Base-by-base conservation (phyloP, 2,113 vertebrate genomes). In the Serilophus lunatus region DNA sequence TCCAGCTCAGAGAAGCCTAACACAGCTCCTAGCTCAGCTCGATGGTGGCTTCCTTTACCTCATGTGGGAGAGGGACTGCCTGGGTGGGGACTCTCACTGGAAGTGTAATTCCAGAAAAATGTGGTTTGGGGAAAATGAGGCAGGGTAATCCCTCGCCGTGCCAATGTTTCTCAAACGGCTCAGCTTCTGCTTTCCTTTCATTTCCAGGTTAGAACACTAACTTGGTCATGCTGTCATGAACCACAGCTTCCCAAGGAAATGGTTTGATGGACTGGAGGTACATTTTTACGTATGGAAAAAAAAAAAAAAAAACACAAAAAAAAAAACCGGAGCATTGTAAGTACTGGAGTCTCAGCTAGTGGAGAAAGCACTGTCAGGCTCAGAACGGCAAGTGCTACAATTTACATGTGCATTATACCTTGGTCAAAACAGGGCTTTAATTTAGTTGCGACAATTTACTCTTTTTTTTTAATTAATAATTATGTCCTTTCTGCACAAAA, bases 41-140 rank as follows among this genome's bases (percentile, higher is more conserved):
- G 65, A 33, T 89, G 94, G 95, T 97, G 93, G 88, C 95, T 95
- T 93, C 92, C 96, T 96, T 97, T 96, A 95, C 75, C 56, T 84
- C 88, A 70, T 95, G 66, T 94, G 90, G 87, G 96, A 96, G 94
- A 85, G 91, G 79, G 63, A 42, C 97, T 72, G 80, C 97, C 96
- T 97, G 97, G 98, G 97, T 98, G 97, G 97, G 96, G 96, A 96
- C 82, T 44, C 18, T 24, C 53, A n/a, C 53, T 44, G 90, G 86
- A 85, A 94, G 83, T 3, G 16, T 93, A 64, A 95, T 63, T 78
- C 42, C 95, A 95, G 94, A 97, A 97, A 92, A 93, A 97, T 93
- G 92, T 23, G 82, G 88, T 88, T 74, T 82, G 91, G 91, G 74
- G 61, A 88, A 91, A 92, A 91, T 19, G 95, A 96, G 64, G 92